Evolutionary conservation across 2,888 invertebrate species (phyloP).

Genomic region (Eilema depressum): DNA sequence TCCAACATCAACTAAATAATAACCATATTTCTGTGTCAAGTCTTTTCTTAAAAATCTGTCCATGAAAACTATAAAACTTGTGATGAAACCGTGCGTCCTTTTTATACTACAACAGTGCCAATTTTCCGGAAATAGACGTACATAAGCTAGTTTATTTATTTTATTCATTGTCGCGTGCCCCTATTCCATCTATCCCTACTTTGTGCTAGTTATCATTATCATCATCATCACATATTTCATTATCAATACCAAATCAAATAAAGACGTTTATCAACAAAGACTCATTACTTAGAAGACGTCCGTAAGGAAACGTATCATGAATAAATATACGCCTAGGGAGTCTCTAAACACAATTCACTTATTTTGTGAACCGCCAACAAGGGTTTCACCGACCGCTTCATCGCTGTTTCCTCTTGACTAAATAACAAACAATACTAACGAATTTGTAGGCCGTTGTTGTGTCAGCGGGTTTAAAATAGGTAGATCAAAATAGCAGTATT

Average conservation of each 20-base stretch:
- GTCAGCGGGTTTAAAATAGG: neutral
- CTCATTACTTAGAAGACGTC: neutral
- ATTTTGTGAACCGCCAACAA: neutral
- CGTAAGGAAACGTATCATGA: neutral
- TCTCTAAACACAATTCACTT: conserved; percentile 1
- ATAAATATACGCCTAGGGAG: neutral
- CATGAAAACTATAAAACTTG: too few relatives aligned
- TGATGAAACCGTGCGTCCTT: too few relatives aligned
- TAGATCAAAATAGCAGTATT: neutral
- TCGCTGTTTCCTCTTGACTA: neutral
- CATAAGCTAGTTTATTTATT: too few relatives aligned
- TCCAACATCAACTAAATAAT: too few relatives aligned
- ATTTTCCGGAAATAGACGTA: too few relatives aligned
- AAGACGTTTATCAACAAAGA: neutral
- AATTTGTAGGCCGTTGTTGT: neutral
- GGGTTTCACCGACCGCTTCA: conserved; percentile 4
- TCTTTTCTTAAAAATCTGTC: too few relatives aligned
- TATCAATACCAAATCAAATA: neutral
- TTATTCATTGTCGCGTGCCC: too few relatives aligned
- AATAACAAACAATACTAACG: neutral
- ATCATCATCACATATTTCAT: neutral
- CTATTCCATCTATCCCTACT: too few relatives aligned
- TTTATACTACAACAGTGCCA: too few relatives aligned
- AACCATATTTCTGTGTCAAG: too few relatives aligned
- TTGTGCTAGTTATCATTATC: neutral